Evolutionary conservation across 2,113 vertebrate genomes (phyloP).

Genomic region (Tragelaphus strepsiceros): DNA sequence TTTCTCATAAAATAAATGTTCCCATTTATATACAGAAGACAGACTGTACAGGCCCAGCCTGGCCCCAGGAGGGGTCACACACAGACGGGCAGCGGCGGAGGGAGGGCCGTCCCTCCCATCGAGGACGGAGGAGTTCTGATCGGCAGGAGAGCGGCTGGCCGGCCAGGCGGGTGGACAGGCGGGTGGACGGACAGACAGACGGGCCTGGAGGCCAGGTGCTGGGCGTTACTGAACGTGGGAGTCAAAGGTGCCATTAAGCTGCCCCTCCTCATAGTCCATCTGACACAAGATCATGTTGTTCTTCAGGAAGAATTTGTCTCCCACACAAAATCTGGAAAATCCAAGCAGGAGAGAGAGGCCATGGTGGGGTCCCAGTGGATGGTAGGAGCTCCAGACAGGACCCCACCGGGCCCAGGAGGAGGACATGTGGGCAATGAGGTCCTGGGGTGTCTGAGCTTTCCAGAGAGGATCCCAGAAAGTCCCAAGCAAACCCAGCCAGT

Average conservation of each 20-base stretch:
- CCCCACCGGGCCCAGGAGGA: not conserved
- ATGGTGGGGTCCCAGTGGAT: not conserved
- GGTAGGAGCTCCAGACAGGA: not conserved
- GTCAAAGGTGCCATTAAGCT: constrained; percentile 99
- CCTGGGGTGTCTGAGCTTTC: not conserved
- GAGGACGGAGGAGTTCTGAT: constrained; percentile 92
- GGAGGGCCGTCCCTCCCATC: constrained; percentile 80
- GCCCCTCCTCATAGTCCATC: constrained; percentile 99
- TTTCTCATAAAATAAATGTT: constrained; percentile 99
- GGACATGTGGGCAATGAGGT: not conserved
- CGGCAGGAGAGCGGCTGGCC: constrained; percentile 83
- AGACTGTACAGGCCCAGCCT: constrained; percentile 98
- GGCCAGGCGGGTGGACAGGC: constrained; percentile 89
- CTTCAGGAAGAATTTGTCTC: constrained; percentile 99
- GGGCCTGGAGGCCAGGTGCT: constrained; percentile 85
- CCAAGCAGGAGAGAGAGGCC: constrained; percentile 43
- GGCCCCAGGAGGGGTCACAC: constrained; percentile 91
- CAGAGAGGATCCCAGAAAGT: not conserved
- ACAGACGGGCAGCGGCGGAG: constrained; percentile 83
- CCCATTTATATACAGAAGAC: constrained; percentile 99
- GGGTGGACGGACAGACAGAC: constrained; percentile 86
- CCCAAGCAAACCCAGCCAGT: not conserved
- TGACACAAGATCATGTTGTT: constrained; percentile 99
- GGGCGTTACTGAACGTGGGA: constrained; percentile 95
- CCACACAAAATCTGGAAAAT: constrained; percentile 95